A percentile compares a stretch with the other conserved stretches of the same genome.
These are phyloP conservation scores for Megaceryle torquata DNA, from an alignment of 2,113 vertebrate species.

Conservation along the genomic window DNA sequence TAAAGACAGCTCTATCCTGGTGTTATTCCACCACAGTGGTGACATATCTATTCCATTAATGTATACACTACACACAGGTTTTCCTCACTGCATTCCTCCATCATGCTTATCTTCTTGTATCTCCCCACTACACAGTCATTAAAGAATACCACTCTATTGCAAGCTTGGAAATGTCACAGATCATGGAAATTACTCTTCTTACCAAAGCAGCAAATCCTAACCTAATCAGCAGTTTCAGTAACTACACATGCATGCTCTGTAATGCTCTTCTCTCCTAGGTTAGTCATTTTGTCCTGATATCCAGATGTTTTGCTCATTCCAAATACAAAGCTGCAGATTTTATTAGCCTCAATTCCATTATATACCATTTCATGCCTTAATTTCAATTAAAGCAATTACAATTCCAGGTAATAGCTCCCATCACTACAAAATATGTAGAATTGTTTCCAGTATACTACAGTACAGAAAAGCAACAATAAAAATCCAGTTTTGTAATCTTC, in stretches of 20 bases:
- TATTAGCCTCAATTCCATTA: neutral
- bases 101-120: neutral
- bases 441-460: neutral
- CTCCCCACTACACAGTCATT: neutral
- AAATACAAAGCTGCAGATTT: neutral
- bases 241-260: accelerated
- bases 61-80: neutral
- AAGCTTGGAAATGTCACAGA: neutral
- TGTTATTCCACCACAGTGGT: neutral
- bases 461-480: neutral
- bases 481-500: neutral
- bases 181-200: neutral
- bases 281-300: neutral
- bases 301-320: neutral
- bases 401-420: neutral
- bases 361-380: neutral
- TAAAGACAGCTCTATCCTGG: neutral
- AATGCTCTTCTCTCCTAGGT: neutral
- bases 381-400: neutral
- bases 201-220: neutral
- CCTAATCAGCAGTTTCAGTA: neutral
- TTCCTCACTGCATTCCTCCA: neutral
- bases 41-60: neutral
- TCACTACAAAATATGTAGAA: neutral
- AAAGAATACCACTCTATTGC: neutral